Percentiles rank a stretch among this genome's conserved stretches.
phyloP scores from a whole-genome alignment of 37 sponge, comb jelly and placozoan species.

The Axinella damicornis region DNA sequence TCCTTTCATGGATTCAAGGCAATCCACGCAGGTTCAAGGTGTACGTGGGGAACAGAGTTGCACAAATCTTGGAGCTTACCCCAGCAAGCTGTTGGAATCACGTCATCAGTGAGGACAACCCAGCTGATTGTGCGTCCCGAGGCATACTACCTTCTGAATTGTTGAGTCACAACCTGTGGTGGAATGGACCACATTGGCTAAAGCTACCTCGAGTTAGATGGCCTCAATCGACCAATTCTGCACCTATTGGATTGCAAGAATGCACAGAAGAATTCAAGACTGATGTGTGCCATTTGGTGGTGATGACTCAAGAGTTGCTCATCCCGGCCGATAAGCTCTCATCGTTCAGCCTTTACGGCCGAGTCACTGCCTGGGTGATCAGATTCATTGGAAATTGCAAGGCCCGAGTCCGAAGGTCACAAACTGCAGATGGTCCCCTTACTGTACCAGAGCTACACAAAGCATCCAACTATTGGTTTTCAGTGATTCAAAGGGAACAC shows the following conservation, averaged over 20 bases:
- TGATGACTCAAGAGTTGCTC: constrained; percentile 11
- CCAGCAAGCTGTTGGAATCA: constrained; percentile 10
- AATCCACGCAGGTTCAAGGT: constrained; percentile 32
- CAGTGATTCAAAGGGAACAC: constrained; percentile 4
- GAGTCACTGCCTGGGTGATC: constrained; percentile 47
- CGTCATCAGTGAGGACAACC: constrained; percentile 20
- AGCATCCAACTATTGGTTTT: constrained; percentile 5
- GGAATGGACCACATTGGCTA: constrained; percentile 35
- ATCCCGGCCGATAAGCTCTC: constrained; percentile 18
- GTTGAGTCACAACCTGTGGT: constrained; percentile 7
- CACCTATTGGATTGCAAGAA: background rate
- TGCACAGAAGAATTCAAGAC: background rate
- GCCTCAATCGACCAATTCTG: background rate
- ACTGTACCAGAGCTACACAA: constrained; percentile 11
- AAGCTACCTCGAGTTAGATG: background rate
- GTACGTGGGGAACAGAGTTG: constrained; percentile 32
- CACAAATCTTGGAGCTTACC: constrained; percentile 22
- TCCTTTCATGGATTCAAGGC: constrained; percentile 15
- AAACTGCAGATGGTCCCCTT: background rate
- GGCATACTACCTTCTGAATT: constrained; percentile 29
- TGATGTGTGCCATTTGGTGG: background rate
- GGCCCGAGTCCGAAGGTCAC: background rate
- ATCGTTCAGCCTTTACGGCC: constrained; percentile 4
- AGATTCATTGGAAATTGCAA: constrained; percentile 39
- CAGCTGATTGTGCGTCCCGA: constrained; percentile 36